Base-by-base conservation (phyloP, 1,140 invertebrate species). In the Sarcophaga peregrina region DNA sequence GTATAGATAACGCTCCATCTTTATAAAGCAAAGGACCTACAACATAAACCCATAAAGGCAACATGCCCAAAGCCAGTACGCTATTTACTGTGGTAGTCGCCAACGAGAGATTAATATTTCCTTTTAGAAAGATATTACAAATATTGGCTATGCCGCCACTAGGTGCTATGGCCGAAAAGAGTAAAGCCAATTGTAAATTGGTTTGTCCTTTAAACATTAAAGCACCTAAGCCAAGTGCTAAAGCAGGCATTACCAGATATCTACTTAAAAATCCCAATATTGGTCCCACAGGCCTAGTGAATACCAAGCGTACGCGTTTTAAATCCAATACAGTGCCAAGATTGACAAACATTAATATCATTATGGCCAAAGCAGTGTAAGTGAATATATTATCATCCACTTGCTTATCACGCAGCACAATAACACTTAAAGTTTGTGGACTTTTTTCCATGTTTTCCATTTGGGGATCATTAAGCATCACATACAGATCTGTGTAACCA, bases 241-340 rank as follows among this genome's bases (percentile, higher is more conserved):
- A 9, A 1, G 80, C 84, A 10, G 86, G 86, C 86, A 87, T 87
- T 9, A 85, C 10, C 17, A 83, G 52, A 25, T 62, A 87, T 5
- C 86, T 80, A 37, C 82, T 84, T 46, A 72, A 81, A 72, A 87
- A 83, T 8, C 85, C 86, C 15, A 87, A 72, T 15, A 86, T 25
- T 0, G 85, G 86, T 0, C 86, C 85, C 48, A 97, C 92, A 0
- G 97, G 97, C 85, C 92, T 93, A 83, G 92, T 94, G 3, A 98
- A 83, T 8, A 95, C 95, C 10, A 92, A 90, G 85, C 93, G 93
- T 6, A 98, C 93, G 4, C 95, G 92, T 2, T 92, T 87, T 92
- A 96, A 94, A 87, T 97, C 95, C 89, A 98, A 92, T 3, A 96
- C 96, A 89, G 96, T 97, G 8, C 97, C 97, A 92, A 98, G 97